Percentiles rank a stretch among this genome's conserved stretches.
Evolutionary conservation across 2,797 vertebrate species (phyloP).

Genomic region (Hirundo rustica): DNA sequence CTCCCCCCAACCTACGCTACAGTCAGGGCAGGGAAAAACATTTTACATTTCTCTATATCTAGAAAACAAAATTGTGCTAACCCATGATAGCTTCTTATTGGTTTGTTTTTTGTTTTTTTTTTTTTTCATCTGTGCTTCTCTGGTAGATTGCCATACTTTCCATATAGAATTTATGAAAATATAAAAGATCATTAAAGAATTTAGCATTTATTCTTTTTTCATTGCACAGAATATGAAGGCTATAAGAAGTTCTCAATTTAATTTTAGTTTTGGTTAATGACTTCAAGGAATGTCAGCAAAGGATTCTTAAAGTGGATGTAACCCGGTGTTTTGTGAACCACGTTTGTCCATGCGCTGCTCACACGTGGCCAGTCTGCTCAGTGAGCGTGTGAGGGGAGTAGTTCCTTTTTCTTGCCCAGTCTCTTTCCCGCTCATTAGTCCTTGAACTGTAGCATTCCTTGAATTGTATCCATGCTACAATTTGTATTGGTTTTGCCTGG

Average conservation of each 20-base stretch:
- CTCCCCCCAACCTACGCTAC: too few species aligned
- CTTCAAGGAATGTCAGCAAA: background rate
- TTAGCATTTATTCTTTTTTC: background rate
- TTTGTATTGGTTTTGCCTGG: background rate
- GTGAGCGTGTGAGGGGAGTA: background rate
- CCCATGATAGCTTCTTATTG: too few species aligned
- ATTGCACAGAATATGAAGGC: background rate
- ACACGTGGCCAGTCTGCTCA: background rate
- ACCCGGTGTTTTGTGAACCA: background rate
- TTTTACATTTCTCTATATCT: too few species aligned
- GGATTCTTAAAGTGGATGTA: background rate
- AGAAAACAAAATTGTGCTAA: too few species aligned
- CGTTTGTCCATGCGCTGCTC: rapidly evolving
- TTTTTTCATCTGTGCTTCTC: background rate
- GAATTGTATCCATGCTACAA: background rate
- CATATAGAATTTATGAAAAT: background rate
- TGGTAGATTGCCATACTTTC: background rate
- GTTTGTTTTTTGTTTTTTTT: background rate
- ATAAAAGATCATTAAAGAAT: rapidly evolving
- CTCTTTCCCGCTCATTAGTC: background rate
- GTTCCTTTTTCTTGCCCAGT: background rate
- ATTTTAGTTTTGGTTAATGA: background rate
- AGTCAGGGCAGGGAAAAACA: too few species aligned
- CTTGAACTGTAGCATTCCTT: background rate
- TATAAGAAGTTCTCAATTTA: background rate